Conservation (phyloP, 2,797 vertebrate species). For the Phylloscopus collybita region DNA sequence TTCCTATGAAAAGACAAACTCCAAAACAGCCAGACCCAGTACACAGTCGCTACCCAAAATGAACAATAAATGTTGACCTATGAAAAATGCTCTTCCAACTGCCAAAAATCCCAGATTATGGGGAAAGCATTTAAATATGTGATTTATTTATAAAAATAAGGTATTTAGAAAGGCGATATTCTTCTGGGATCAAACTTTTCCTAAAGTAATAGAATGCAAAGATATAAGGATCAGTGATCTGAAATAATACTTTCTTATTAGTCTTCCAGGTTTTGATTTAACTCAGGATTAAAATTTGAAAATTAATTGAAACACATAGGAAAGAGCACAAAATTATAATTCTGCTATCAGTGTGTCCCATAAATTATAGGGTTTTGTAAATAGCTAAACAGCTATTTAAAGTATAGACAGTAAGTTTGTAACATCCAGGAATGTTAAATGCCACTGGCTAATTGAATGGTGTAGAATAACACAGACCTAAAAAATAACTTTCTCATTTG, state of each 20-base stretch:
- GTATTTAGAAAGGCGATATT: not conserved
- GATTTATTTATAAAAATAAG: not conserved
- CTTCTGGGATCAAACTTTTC: not conserved
- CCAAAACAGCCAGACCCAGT: not conserved
- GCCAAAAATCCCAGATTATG: not conserved
- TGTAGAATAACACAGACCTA: not conserved
- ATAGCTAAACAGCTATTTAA: not conserved
- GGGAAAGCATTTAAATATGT: not conserved
- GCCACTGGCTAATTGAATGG: not conserved
- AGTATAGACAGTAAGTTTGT: not conserved
- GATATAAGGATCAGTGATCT: not conserved
- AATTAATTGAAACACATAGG: not conserved
- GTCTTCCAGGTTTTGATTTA: not conserved
- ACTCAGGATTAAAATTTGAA: not conserved
- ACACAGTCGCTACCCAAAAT: not conserved
- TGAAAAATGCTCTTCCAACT: not conserved
- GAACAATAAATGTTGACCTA: not conserved
- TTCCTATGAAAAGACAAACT: not conserved
- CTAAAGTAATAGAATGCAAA: not conserved
- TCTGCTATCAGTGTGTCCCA: not conserved
- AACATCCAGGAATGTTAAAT: not conserved
- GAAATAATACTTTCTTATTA: not conserved
- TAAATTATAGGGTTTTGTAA: not conserved
- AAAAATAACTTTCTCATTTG: not conserved
- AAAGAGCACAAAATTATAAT: not conserved